A percentile compares a stretch with the other conserved stretches of the same genome.
These are phyloP conservation scores for Holocentrus rufus DNA, from an alignment of 2,797 vertebrate genomes.

Conservation along the genomic window DNA sequence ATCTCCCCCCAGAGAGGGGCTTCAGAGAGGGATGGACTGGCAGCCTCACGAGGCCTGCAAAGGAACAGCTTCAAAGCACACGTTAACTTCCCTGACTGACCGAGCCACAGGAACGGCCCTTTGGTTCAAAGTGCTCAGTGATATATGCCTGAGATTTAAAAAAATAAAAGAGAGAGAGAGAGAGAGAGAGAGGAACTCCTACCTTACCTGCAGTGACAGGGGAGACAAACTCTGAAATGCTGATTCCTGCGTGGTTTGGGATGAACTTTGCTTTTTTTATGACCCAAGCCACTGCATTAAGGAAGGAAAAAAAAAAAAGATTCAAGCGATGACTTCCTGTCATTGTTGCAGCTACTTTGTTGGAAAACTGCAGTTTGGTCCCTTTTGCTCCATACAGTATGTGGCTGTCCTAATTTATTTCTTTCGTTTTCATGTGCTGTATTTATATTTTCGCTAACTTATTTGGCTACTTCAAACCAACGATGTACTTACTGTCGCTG, in stretches of 20 bases:
- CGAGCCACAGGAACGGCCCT: conserved; percentile 36
- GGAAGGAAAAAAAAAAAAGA: neutral
- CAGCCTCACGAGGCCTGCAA: conserved; percentile 25
- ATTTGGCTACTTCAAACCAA: conserved; percentile 67
- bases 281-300: conserved; percentile 1
- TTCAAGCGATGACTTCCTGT: neutral
- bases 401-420: conserved; percentile 68
- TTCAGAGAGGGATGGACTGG: conserved; percentile 50
- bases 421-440: conserved; percentile 63
- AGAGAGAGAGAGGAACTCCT: neutral
- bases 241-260: conserved; percentile 17
- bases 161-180: conserved; percentile 1
- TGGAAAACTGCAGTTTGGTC: neutral
- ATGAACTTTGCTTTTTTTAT: conserved; percentile 25
- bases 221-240: conserved; percentile 23
- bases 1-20: conserved; percentile 33
- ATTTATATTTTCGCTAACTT: conserved; percentile 80
- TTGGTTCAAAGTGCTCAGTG: conserved; percentile 48
- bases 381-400: conserved; percentile 28
- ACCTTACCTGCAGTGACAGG: conserved; percentile 16
- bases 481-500: conserved; percentile 50
- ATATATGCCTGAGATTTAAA: conserved; percentile 50
- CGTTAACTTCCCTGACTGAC: conserved; percentile 48
- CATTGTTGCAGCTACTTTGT: no score
- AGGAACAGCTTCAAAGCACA: conserved; percentile 71